phyloP scores from a whole-genome alignment of 2,888 invertebrate genomes.

The Cryptocephalus moraei region DNA sequence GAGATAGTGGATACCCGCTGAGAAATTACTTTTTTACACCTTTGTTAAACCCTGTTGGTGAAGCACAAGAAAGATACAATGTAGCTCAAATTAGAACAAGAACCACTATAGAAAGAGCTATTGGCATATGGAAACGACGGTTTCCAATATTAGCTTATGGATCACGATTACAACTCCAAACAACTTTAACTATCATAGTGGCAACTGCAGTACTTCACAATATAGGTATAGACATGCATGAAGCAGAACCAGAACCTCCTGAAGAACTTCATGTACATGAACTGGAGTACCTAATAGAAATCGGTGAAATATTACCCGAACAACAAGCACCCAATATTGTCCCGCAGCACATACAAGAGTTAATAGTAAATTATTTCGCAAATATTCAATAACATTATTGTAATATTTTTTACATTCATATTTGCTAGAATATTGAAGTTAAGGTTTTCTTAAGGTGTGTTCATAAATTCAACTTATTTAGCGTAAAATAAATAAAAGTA shows the following conservation, averaged over 20 bases:
- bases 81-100: constrained; percentile 3
- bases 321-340: background rate
- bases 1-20: constrained; percentile 2
- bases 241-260: background rate
- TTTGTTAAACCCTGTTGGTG: constrained; percentile 1
- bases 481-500: no score
- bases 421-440: no score
- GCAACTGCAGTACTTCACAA: constrained; percentile 4
- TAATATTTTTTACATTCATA: background rate
- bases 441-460: no score
- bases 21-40: constrained; percentile 4
- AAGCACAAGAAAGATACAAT: constrained; percentile 5
- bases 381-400: background rate
- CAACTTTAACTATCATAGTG: background rate
- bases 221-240: background rate
- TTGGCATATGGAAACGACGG: constrained; percentile 5
- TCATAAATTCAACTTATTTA: no score
- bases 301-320: background rate
- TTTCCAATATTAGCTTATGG: constrained; percentile 4
- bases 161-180: background rate
- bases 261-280: background rate
- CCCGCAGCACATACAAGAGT: background rate
- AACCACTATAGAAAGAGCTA: constrained; percentile 1
- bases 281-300: background rate
- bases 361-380: background rate